Evolutionary conservation across 1,140 invertebrate genomes (phyloP).

Genomic region (Drosophila watanabei): DNA sequence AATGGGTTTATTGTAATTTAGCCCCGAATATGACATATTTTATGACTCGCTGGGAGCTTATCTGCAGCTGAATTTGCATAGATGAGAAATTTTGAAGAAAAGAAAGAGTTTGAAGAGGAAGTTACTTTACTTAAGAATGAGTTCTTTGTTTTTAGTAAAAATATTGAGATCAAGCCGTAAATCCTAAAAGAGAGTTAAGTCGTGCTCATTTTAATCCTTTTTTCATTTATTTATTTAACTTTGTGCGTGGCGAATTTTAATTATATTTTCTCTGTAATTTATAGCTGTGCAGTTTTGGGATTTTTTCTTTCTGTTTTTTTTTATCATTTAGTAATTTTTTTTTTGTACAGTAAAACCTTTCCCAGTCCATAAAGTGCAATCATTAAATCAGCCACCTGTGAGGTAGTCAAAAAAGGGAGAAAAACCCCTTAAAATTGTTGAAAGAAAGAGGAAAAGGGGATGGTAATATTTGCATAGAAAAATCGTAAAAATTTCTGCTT

Average conservation of each 20-base stretch:
- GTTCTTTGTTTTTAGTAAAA: too few species aligned
- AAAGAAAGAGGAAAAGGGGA: constrained; percentile 5
- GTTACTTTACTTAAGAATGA: too few species aligned
- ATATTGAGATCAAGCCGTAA: background rate
- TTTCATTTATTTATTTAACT: constrained; percentile 1
- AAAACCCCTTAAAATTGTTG: constrained; percentile 10
- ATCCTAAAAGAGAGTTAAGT: background rate
- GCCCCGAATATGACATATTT: constrained; percentile 77
- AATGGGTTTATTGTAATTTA: constrained; percentile 75
- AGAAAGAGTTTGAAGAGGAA: too few species aligned
- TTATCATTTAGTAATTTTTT: background rate
- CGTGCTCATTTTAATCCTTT: background rate
- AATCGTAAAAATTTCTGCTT: constrained; percentile 68
- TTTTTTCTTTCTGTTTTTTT: background rate
- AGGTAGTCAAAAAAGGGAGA: constrained; percentile 13
- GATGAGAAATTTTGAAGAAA: background rate
- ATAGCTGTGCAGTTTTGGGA: constrained; percentile 23
- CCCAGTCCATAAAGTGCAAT: constrained; percentile 65
- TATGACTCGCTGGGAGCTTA: constrained; percentile 65
- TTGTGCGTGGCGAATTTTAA: constrained; percentile 55
- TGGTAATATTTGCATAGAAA: constrained; percentile 70
- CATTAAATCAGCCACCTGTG: constrained; percentile 72
- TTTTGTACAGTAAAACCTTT: constrained; percentile 50
- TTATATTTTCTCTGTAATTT: constrained; percentile 58
- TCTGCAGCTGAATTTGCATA: constrained; percentile 35